A percentile compares a stretch with the other conserved stretches of the same genome.
Evolutionary conservation across 2,797 vertebrate species (phyloP).

Genomic region (Labeo calbasu): DNA sequence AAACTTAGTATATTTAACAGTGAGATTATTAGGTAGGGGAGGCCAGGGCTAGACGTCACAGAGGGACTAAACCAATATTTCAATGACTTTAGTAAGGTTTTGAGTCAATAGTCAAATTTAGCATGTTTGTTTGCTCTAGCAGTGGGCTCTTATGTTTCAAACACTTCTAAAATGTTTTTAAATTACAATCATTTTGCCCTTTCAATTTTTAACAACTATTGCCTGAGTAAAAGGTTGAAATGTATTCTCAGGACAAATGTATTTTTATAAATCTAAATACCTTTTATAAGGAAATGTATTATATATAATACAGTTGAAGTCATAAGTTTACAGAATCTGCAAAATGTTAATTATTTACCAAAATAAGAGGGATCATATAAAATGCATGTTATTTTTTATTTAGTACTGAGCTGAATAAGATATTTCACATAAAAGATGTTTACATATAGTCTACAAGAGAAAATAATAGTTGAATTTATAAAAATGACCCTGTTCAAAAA

Average conservation of each 20-base stretch:
- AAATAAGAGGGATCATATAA: too few relatives aligned
- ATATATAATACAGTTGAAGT: too few relatives aligned
- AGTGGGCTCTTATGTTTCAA: neutral
- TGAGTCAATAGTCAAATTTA: neutral
- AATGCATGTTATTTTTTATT: too few relatives aligned
- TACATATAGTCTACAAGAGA: too few relatives aligned
- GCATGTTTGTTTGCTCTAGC: neutral
- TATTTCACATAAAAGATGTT: too few relatives aligned
- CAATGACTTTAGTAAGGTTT: neutral
- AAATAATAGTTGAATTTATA: too few relatives aligned
- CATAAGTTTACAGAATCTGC: too few relatives aligned
- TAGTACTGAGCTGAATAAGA: too few relatives aligned
- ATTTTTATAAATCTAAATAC: neutral
- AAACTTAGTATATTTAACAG: neutral
- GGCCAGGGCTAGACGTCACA: neutral
- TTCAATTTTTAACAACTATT: neutral
- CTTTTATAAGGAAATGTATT: neutral
- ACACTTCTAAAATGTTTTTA: neutral
- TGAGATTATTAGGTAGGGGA: neutral
- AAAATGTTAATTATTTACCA: too few relatives aligned
- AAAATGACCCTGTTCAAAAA: too few relatives aligned
- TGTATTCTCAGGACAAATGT: neutral
- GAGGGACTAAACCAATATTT: neutral
- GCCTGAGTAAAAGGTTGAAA: too few relatives aligned
- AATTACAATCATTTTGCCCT: neutral